These are phyloP conservation scores for Trichosurus vulpecula DNA, from an alignment of 2,797 vertebrate genomes.

Conservation along the genomic window DNA sequence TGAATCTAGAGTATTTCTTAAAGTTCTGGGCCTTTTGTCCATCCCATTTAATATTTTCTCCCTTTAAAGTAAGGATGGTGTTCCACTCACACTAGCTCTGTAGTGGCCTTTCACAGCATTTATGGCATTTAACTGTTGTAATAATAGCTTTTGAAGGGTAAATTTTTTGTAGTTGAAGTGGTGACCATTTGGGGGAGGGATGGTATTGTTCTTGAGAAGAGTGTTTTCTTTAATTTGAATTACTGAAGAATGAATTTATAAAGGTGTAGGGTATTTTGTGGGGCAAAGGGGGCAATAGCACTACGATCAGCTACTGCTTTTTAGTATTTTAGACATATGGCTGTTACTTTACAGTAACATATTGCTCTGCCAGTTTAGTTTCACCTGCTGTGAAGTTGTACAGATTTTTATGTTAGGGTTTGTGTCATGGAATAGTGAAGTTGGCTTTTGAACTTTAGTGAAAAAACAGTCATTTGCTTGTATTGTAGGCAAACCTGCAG, in stretches of 20 bases:
- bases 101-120: conserved; percentile 20
- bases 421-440: conserved; percentile 71
- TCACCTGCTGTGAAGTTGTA: conserved; percentile 46
- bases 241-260: conserved; percentile 30
- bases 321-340: conserved; percentile 29
- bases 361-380: conserved; percentile 33
- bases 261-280: conserved; percentile 39
- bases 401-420: conserved; percentile 63
- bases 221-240: neutral
- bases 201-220: neutral
- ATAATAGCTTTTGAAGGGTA: conserved; percentile 13
- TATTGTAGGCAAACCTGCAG: conserved; percentile 94
- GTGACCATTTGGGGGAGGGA: neutral
- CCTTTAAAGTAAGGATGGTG: conserved; percentile 45
- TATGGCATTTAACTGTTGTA: neutral
- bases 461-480: conserved; percentile 76
- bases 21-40: neutral
- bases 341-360: conserved; percentile 38
- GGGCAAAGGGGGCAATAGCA: conserved; percentile 6
- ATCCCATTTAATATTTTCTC: neutral
- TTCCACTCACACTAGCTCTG: neutral
- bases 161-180: conserved; percentile 35
- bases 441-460: conserved; percentile 54
- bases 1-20: conserved; percentile 29
- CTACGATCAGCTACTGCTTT: conserved; percentile 42